phyloP scores from a whole-genome alignment of 2,888 invertebrate genomes.

The Lepidocyrtoides sp. region DNA sequence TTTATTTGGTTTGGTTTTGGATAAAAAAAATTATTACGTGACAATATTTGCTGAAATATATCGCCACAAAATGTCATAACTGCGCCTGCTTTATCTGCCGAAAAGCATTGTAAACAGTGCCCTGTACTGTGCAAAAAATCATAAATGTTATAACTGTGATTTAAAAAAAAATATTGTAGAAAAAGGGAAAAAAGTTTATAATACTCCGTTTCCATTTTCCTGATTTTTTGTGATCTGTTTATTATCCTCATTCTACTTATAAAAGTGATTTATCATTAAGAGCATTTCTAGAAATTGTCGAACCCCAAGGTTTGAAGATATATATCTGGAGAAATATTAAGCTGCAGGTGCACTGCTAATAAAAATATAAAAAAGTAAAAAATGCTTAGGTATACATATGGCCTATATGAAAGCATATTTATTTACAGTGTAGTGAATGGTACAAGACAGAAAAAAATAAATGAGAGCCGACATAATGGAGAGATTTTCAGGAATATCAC shows the following conservation, averaged over 20 bases:
- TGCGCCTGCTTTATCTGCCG: background rate
- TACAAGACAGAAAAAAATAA: background rate
- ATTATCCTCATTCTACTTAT: background rate
- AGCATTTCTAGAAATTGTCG: too few relatives aligned
- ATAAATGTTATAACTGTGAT: background rate
- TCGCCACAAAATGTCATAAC: constrained; percentile 59
- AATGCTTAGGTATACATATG: too few relatives aligned
- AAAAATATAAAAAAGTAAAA: background rate
- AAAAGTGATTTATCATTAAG: background rate
- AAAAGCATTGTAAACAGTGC: constrained; percentile 11
- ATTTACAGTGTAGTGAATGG: too few relatives aligned
- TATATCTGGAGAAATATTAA: too few relatives aligned
- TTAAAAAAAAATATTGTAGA: too few relatives aligned
- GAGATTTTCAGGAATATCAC: constrained; percentile 15
- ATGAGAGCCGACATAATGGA: background rate
- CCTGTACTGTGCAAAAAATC: background rate
- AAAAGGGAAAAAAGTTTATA: background rate
- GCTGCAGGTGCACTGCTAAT: too few relatives aligned
- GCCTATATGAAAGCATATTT: too few relatives aligned
- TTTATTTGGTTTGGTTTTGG: constrained; percentile 27
- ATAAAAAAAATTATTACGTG: constrained; percentile 15
- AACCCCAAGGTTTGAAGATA: too few relatives aligned
- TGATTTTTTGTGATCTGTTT: constrained; percentile 10
- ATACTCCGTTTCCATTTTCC: background rate
- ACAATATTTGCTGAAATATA: constrained; percentile 62